Evolutionary conservation across 2,113 vertebrate genomes (phyloP).

Genomic region (Clarias batrachus): DNA sequence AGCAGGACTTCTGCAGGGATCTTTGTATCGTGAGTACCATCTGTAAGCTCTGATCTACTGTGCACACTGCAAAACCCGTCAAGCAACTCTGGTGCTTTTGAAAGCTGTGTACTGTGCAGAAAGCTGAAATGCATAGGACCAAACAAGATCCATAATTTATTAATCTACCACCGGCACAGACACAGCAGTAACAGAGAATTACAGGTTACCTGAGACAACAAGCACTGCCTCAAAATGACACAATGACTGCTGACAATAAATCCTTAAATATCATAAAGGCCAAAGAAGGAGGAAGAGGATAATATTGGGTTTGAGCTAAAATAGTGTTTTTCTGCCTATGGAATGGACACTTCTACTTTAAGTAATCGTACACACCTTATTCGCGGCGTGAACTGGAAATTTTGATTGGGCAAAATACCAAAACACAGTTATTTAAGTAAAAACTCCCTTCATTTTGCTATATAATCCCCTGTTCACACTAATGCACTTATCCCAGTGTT

Average conservation of each 20-base stretch:
- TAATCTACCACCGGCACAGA: background rate
- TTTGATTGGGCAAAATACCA: too few species aligned
- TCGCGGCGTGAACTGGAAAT: too few species aligned
- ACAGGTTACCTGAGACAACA: slow-evolving; percentile 51
- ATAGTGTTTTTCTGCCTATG: background rate
- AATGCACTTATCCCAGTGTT: too few species aligned
- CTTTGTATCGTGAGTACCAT: background rate
- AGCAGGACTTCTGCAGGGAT: background rate
- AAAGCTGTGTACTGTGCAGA: background rate
- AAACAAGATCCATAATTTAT: slow-evolving; percentile 53
- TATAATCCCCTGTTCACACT: too few species aligned
- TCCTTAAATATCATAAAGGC: background rate
- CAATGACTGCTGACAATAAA: slow-evolving; percentile 1
- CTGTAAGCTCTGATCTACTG: background rate
- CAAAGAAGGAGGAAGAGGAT: background rate
- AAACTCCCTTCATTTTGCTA: too few species aligned
- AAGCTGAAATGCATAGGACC: background rate
- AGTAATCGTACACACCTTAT: background rate
- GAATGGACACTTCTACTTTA: background rate
- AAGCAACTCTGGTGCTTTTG: too few species aligned
- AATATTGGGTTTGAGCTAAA: background rate
- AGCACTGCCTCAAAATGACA: slow-evolving; percentile 41
- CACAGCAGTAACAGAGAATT: background rate
- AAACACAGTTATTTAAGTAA: too few species aligned
- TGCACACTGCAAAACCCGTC: too few species aligned